phyloP scores from a whole-genome alignment of 2,113 vertebrate genomes.

The Channa maculata region DNA sequence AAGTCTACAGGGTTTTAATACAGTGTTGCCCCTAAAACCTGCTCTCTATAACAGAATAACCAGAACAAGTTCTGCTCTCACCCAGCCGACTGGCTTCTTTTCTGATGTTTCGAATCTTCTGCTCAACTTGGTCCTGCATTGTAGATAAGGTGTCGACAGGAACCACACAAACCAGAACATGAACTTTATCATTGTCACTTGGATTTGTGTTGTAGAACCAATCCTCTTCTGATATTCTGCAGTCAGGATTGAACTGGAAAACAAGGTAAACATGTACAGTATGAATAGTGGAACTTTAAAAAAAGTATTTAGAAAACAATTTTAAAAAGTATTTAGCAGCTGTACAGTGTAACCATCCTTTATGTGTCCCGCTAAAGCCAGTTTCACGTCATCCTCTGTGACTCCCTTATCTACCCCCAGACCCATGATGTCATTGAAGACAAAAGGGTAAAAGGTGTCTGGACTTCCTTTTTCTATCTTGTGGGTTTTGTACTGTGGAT shows the following conservation, averaged over 20 bases:
- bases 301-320: too few species aligned
- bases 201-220: neutral
- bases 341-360: neutral
- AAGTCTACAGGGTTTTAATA: too few species aligned
- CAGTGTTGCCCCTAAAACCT: too few species aligned
- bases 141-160: neutral
- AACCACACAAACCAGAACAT: constrained; percentile 15
- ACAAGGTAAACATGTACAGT: neutral
- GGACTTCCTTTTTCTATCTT: too few species aligned
- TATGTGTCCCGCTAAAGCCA: too few species aligned
- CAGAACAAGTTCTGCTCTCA: neutral
- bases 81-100: neutral
- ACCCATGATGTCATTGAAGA: too few species aligned
- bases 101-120: neutral
- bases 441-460: too few species aligned
- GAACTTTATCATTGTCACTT: constrained; percentile 10
- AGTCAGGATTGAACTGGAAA: constrained; percentile 36
- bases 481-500: too few species aligned
- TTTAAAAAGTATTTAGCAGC: too few species aligned
- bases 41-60: too few species aligned
- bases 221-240: neutral
- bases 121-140: rapidly evolving
- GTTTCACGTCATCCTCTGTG: too few species aligned
- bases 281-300: neutral
- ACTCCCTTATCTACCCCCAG: too few species aligned